These are phyloP conservation scores for Volucella inanis DNA, from an alignment of 2,888 invertebrate genomes.

Conservation along the genomic window DNA sequence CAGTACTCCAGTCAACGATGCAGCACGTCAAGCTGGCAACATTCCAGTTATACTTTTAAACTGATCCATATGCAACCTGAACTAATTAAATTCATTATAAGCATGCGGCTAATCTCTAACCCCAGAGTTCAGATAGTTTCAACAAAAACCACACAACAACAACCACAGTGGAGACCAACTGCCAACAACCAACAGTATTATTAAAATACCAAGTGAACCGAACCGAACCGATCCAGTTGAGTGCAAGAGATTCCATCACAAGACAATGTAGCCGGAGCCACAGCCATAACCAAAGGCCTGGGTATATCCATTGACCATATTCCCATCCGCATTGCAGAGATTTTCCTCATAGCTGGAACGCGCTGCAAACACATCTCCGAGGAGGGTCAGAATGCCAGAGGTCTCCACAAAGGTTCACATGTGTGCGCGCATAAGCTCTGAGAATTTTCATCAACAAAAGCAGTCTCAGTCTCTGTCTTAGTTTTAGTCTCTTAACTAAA, in stretches of 20 bases:
- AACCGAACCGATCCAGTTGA: conserved; percentile 50
- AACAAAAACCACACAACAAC: conserved; percentile 14
- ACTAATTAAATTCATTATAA: conserved; percentile 73
- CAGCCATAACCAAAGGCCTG: neutral
- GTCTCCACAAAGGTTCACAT: conserved; percentile 69
- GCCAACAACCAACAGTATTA: conserved; percentile 49
- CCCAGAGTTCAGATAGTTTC: conserved; percentile 61
- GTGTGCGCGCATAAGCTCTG: conserved; percentile 58
- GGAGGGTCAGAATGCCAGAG: conserved; percentile 68
- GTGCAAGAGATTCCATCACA: conserved; percentile 67
- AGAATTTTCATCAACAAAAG: conserved; percentile 27
- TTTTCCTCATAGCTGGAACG: conserved; percentile 55
- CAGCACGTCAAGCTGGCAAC: conserved; percentile 7
- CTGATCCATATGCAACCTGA: conserved; percentile 70
- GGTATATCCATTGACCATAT: conserved; percentile 61
- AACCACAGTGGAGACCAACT: neutral
- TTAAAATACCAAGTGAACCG: conserved; percentile 61
- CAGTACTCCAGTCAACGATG: neutral
- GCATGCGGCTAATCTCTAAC: conserved; percentile 68
- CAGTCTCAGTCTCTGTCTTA: conserved; percentile 3
- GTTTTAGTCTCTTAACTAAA: conserved; percentile 17
- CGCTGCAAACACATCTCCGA: conserved; percentile 53
- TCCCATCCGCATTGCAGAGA: conserved; percentile 74
- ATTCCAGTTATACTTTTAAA: conserved; percentile 65
- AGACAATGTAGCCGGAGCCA: conserved; percentile 27